phyloP scores from a whole-genome alignment of 2,113 vertebrate genomes.

The Chionodraco myersi region DNA sequence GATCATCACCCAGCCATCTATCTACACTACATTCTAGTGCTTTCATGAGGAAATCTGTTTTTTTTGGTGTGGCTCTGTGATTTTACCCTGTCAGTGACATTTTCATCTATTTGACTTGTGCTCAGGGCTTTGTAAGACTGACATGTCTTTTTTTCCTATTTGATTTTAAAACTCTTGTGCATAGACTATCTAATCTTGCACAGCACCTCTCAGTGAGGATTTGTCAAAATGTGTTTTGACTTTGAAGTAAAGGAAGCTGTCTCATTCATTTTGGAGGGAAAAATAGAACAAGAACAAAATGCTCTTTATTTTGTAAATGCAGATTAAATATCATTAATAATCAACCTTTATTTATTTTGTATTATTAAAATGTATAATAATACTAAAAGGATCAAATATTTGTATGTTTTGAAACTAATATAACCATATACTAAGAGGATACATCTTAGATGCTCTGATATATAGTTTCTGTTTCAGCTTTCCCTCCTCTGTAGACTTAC shows the following conservation, averaged over 20 bases:
- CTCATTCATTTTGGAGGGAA: slow-evolving; percentile 19
- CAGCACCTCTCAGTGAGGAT: slow-evolving; percentile 29
- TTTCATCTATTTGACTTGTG: slow-evolving; percentile 22
- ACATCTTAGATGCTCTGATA: not conserved
- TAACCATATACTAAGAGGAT: not conserved
- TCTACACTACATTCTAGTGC: not conserved
- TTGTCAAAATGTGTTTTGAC: slow-evolving; percentile 48
- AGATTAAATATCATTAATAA: not conserved
- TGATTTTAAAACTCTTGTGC: slow-evolving; percentile 34
- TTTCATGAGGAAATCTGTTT: not conserved
- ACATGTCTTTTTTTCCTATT: slow-evolving; percentile 21
- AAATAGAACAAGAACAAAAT: slow-evolving; percentile 1
- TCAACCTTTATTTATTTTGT: not conserved
- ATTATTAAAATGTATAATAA: too few species aligned
- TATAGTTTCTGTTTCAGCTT: not conserved
- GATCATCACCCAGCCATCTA: not conserved
- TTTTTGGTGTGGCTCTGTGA: slow-evolving; percentile 1
- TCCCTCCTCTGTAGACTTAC: not conserved
- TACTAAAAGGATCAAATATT: not conserved
- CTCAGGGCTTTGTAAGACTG: slow-evolving; percentile 17
- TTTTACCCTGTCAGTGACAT: slow-evolving; percentile 7
- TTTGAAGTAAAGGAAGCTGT: slow-evolving; percentile 25
- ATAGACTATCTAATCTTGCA: not conserved
- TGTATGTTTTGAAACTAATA: too few species aligned
- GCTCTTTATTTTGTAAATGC: not conserved